Conservation (phyloP, 2,888 invertebrate genomes). For the Eupithecia subumbrata region DNA sequence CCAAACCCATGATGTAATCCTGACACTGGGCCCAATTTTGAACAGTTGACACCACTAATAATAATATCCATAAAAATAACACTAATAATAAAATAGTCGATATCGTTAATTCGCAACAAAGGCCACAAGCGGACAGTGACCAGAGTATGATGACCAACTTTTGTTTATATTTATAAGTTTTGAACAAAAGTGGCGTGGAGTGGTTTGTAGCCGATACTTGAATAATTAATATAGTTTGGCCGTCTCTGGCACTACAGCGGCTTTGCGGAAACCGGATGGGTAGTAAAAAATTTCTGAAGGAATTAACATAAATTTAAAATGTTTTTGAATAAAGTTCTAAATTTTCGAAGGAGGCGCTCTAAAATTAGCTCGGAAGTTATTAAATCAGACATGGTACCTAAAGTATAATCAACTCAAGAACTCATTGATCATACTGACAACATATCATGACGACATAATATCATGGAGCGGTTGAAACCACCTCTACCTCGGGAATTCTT, state of each 20-base stretch:
- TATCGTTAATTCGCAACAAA: conserved; percentile 20
- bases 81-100: conserved; percentile 19
- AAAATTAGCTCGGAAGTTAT: not conserved
- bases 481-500: no score
- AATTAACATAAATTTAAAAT: no score
- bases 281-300: not conserved
- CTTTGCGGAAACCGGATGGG: not conserved
- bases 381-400: not conserved
- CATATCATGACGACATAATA: no score
- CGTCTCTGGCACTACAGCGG: not conserved
- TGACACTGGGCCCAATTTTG: conserved; percentile 14
- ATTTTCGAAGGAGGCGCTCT: not conserved
- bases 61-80: conserved; percentile 30
- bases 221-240: not conserved
- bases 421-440: no score
- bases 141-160: conserved; percentile 30
- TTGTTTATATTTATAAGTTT: conserved; percentile 28
- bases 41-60: conserved; percentile 14
- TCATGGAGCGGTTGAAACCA: no score
- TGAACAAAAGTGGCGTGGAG: conserved; percentile 25
- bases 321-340: not conserved
- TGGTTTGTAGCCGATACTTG: not conserved
- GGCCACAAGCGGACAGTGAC: conserved; percentile 20
- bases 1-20: conserved; percentile 30
- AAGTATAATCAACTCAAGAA: no score